Conservation (phyloP, 1,140 invertebrate genomes). For the Drosophila ironensis region DNA sequence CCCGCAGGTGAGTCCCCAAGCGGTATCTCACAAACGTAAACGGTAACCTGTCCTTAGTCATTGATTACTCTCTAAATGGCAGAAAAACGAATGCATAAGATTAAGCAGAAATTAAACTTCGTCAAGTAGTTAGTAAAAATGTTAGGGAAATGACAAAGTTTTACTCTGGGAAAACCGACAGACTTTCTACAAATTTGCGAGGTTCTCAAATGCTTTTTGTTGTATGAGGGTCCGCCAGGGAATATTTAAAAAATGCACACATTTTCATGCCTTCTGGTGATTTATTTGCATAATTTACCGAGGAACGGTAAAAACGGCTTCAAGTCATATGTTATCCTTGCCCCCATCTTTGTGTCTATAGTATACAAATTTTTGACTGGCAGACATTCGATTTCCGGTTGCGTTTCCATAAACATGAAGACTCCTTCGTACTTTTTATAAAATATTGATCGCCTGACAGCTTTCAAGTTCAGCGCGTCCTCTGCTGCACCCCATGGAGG, state of each 20-base stretch:
- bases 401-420: constrained; percentile 74
- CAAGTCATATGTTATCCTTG: neutral
- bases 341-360: constrained; percentile 34
- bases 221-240: constrained; percentile 42
- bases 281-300: constrained; percentile 69
- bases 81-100: too few relatives aligned
- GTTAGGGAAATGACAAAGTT: too few relatives aligned
- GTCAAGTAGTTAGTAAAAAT: too few relatives aligned
- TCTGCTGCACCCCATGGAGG: neutral
- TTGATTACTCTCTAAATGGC: too few relatives aligned
- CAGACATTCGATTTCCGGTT: constrained; percentile 74
- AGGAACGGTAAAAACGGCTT: constrained; percentile 7
- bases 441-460: constrained; percentile 69
- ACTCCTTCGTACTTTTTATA: constrained; percentile 59
- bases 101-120: too few relatives aligned
- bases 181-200: constrained; percentile 54
- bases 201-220: constrained; percentile 58
- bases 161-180: too few relatives aligned
- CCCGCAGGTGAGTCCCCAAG: constrained; percentile 38
- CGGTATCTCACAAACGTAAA: neutral
- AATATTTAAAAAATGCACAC: constrained; percentile 31
- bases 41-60: too few relatives aligned
- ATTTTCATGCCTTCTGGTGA: constrained; percentile 25
- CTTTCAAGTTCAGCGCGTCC: constrained; percentile 57
- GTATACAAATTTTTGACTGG: constrained; percentile 61